A percentile compares a stretch with the other conserved stretches of the same genome.
These are phyloP conservation scores for Lytechinus pictus DNA, from an alignment of 35 echinoderm and acorn worm genomes.

Conservation along the genomic window DNA sequence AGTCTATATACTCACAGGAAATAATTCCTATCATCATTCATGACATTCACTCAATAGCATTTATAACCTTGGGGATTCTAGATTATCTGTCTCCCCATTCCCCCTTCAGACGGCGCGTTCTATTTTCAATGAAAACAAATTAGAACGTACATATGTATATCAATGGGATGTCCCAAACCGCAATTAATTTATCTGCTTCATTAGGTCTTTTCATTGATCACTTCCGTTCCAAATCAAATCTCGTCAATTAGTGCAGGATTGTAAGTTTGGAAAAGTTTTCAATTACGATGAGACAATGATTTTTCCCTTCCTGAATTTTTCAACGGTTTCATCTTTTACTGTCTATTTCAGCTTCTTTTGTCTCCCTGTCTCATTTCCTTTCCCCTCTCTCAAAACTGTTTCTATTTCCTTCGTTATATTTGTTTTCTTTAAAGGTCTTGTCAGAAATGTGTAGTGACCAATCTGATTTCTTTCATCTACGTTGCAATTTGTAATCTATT, in stretches of 20 bases:
- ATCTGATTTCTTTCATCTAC: too few relatives aligned
- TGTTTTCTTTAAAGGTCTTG: too few relatives aligned
- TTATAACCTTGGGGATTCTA: background rate
- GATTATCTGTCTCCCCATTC: background rate
- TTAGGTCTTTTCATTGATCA: background rate
- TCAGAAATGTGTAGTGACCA: too few relatives aligned
- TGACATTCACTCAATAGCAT: background rate
- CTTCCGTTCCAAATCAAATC: constrained; percentile 3
- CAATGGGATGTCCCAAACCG: background rate
- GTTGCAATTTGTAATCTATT: too few relatives aligned
- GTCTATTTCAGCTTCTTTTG: background rate
- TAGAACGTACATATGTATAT: background rate
- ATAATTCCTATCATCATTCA: background rate
- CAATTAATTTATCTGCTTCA: background rate
- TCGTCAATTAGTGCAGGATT: background rate
- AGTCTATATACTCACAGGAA: background rate
- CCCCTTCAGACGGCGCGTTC: background rate
- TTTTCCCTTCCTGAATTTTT: background rate
- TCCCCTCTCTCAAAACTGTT: background rate
- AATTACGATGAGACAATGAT: background rate
- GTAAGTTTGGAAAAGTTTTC: background rate
- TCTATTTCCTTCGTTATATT: background rate
- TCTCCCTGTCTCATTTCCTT: background rate
- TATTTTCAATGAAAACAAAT: constrained; percentile 15
- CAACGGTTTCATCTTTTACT: background rate